Evolutionary conservation across 2,797 vertebrate genomes (phyloP), one percentile per base, ranked within the genome.

Genomic region (Zenarchopterus dispar): DNA sequence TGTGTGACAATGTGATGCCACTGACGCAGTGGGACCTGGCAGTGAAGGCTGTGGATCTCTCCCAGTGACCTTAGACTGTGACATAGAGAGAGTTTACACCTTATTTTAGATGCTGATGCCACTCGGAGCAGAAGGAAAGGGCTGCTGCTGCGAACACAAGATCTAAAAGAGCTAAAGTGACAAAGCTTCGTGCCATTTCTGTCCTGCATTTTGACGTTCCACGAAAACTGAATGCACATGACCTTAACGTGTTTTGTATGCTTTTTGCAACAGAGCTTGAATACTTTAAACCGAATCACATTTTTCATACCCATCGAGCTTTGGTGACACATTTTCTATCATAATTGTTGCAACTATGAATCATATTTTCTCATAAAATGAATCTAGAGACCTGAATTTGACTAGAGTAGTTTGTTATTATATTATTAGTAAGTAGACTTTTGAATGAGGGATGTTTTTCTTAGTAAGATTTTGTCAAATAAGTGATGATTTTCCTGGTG

Each of bases 1-100:
- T 56, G 62, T 78, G 52, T 66, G 61, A 57, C 55, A 45, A 73
- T 72, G 70, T 74, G 58, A 78, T 56, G 70, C 66, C 73, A 61
- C 72, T 62, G 50, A 45, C 63, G 60, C 70, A 67, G 73, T 23
- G 75, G 70, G 60, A 75, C 62, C 62, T 80, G 80, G 77, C 79
- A 74, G 78, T n/a, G 72, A 69, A 73, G 59, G 78, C 62, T 43
- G 75, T 67, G 79, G 84, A 84, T 89, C 80, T 88, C 78, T 77
- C 82, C 70, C 78, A 69, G 68, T 88, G 92, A 93, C 93, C 92
- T 91, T 75, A 88, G 92, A 93, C 93, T 93, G 92, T 93, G 92
- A 92, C 84, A 70, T 59, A 73, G 68, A 81, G 87, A 73, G 73
- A 80, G 72, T 86, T 85, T 41, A 77, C 80, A 84, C 83, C 80